A percentile compares a stretch with the other conserved stretches of the same genome.
Evolutionary conservation across 2,888 invertebrate genomes (phyloP).

Genomic region (Drosophila borealis): DNA sequence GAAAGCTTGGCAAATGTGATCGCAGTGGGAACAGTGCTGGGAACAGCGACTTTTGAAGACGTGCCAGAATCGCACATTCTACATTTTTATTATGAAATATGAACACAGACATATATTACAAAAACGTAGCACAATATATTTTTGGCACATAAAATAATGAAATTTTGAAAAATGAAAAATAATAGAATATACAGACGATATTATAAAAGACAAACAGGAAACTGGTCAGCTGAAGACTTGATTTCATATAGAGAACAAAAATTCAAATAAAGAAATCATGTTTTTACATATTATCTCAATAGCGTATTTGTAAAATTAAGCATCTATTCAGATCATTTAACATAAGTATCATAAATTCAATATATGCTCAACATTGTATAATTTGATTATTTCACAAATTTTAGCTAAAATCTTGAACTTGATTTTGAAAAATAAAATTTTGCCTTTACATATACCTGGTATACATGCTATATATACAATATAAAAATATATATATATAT

Average conservation of each 20-base stretch:
- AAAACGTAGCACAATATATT: constrained; percentile 37
- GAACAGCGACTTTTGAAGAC: constrained; percentile 18
- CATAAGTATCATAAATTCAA: constrained; percentile 6
- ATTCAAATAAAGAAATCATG: background rate
- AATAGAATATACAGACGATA: constrained; percentile 7
- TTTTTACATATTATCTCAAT: background rate
- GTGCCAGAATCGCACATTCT: constrained; percentile 26
- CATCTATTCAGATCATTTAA: too few species aligned
- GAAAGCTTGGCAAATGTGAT: constrained; percentile 21
- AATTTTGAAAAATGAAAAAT: background rate
- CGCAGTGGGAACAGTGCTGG: background rate
- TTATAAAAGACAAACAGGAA: constrained; percentile 19
- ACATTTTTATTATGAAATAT: constrained; percentile 44
- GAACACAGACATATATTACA: constrained; percentile 32
- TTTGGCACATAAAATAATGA: constrained; percentile 62
- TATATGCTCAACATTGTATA: background rate
- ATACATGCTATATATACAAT: constrained; percentile 17
- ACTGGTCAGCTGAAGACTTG: constrained; percentile 1
- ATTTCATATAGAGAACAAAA: background rate
- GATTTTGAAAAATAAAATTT: constrained; percentile 62
- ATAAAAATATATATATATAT: constrained; percentile 8
- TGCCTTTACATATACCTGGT: constrained; percentile 18
- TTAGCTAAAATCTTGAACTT: constrained; percentile 69
- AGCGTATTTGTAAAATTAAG: too few species aligned
- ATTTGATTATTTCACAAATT: background rate